Evolutionary conservation across 2,113 vertebrate genomes (phyloP).

Genomic region (Phocoena sinus): DNA sequence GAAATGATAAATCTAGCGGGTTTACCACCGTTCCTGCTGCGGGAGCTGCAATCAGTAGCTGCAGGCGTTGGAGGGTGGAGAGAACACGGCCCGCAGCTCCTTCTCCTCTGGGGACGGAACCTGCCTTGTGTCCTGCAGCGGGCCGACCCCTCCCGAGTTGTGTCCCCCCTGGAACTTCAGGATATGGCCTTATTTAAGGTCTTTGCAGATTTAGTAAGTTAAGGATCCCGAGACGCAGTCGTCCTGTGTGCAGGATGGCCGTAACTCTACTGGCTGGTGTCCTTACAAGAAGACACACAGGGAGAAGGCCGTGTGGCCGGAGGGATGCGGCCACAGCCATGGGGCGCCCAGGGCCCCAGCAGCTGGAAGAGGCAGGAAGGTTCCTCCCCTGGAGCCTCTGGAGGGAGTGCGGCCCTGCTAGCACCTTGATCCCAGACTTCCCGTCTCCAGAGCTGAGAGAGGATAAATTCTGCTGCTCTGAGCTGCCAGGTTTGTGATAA

Average conservation of each 20-base stretch:
- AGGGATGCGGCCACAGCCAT: fast-evolving
- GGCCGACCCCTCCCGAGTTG: fast-evolving
- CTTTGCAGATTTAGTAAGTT: too few relatives aligned
- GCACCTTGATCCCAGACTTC: neutral
- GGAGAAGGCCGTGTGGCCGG: fast-evolving
- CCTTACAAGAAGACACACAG: neutral
- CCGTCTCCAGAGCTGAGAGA: neutral
- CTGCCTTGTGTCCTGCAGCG: fast-evolving
- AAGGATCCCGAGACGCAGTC: fast-evolving
- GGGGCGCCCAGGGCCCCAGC: fast-evolving
- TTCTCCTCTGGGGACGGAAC: fast-evolving
- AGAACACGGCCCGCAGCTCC: neutral
- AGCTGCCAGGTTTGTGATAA: neutral
- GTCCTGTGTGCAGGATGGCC: too few relatives aligned
- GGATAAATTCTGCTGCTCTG: neutral
- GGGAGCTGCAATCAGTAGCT: fast-evolving
- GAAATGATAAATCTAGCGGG: neutral
- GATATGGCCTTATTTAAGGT: too few relatives aligned
- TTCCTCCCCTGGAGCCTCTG: fast-evolving
- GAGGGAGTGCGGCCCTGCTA: fast-evolving
- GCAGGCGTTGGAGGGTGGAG: neutral
- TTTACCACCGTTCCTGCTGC: fast-evolving
- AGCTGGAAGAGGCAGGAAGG: too few relatives aligned
- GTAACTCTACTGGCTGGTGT: neutral
- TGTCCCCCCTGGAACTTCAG: fast-evolving